Conservation (phyloP, 2,113 vertebrate species). For the Muntiacus reevesi region DNA sequence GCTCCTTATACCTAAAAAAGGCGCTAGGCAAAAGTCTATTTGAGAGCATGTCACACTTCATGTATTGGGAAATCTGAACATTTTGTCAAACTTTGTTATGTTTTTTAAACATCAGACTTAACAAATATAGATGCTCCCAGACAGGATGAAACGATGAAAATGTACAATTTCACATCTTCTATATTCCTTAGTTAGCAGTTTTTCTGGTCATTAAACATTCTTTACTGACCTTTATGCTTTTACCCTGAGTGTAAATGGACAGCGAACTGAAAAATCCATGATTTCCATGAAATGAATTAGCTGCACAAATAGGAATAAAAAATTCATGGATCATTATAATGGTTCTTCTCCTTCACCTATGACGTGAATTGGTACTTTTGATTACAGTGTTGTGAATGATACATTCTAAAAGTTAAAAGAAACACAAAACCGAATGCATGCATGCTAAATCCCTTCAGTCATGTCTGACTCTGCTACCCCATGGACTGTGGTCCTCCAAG, state of each 20-base stretch:
- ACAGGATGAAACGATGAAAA: conserved; percentile 50
- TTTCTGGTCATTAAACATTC: conserved; percentile 53
- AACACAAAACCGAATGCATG: not conserved
- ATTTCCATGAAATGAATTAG: conserved; percentile 51
- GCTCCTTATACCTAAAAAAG: conserved; percentile 33
- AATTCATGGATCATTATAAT: not conserved
- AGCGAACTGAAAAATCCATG: conserved; percentile 16
- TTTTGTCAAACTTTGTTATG: conserved; percentile 35
- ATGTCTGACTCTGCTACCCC: not conserved
- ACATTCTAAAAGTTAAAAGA: not conserved
- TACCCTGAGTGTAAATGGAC: conserved; percentile 30
- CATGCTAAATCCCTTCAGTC: too few species aligned
- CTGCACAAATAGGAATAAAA: not conserved
- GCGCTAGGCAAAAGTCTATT: not conserved
- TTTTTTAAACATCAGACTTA: conserved; percentile 44
- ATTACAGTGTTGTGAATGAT: not conserved
- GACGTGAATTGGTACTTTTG: not conserved
- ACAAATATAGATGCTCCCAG: conserved; percentile 20
- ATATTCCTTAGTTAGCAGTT: conserved; percentile 2
- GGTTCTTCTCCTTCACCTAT: not conserved
- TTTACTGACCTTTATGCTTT: conserved; percentile 44
- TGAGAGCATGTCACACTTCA: conserved; percentile 9
- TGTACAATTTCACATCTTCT: conserved; percentile 22
- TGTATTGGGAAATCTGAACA: not conserved
- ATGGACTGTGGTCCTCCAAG: not conserved